Evolutionary conservation across 30 jellyfish, hydroid and myxozoan species (phyloP).

Genomic region (Pseudorhiza aurosa): DNA sequence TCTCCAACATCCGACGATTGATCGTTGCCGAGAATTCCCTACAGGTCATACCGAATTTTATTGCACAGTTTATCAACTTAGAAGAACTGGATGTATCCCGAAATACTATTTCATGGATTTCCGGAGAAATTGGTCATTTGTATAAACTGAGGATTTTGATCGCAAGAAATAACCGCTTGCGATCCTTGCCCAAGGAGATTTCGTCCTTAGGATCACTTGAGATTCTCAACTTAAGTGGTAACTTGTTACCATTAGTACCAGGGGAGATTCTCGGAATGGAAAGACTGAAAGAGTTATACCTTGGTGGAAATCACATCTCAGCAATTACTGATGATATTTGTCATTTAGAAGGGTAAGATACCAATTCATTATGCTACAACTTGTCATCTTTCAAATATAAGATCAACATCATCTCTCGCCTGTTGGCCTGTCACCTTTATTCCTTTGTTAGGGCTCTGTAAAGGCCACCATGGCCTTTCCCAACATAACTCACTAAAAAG

Average conservation of each 20-base stretch:
- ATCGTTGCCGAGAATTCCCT: constrained; percentile 77
- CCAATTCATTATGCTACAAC: no score
- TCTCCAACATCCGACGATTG: constrained; percentile 61
- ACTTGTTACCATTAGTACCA: constrained; percentile 69
- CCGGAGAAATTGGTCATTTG: constrained; percentile 83
- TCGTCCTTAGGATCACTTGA: constrained; percentile 58
- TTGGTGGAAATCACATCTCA: constrained; percentile 90
- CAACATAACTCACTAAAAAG: no score
- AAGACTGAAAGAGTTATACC: constrained; percentile 77
- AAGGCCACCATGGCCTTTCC: no score
- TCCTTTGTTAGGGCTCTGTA: no score
- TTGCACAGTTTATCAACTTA: constrained; percentile 65
- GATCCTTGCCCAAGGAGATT: constrained; percentile 85
- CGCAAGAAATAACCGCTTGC: constrained; percentile 83
- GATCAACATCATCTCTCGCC: no score
- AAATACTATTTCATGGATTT: constrained; percentile 89
- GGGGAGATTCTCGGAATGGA: constrained; percentile 66
- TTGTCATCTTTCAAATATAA: no score
- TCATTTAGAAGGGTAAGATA: constrained; percentile 70
- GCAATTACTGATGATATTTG: constrained; percentile 66
- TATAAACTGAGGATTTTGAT: constrained; percentile 56
- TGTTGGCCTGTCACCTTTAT: no score
- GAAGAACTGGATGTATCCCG: constrained; percentile 93
- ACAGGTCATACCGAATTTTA: constrained; percentile 74
- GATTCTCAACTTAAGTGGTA: constrained; percentile 89